Base-by-base conservation (phyloP, 2,113 vertebrate genomes). In the Chascanopsetta lugubris region DNA sequence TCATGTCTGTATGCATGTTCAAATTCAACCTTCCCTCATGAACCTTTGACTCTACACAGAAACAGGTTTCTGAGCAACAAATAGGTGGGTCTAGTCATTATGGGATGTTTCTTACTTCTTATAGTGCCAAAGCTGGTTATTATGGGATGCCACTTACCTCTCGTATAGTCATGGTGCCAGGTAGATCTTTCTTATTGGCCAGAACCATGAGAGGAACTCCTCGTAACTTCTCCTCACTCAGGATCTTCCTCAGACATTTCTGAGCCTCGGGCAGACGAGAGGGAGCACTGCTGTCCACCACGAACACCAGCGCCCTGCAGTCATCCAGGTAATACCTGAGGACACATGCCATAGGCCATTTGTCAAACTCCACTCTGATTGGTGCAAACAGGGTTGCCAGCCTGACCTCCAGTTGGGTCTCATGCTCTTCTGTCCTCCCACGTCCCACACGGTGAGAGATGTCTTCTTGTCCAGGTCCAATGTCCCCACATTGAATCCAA, bases 171-270 rank as follows among this genome's bases (percentile, higher is more conserved):
- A 96, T 80, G 0, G 92, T 86, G 6, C 86, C 80, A 0, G 92
- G 88, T 0, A 91, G 30, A 5, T 98, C 95, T 69, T 94, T 93
- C 88, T 97, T 98, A 87, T 97, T 98, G 79, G 94, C 95, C 82
- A 98, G 84, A 10, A 97, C 92, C 83, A 98, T 89, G 42, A 98
- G 61, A 0, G 96, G 96, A 63, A 96, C 49, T 0, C 78, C 79
- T 2, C 55, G 69, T 72, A 95, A 69, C 51, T 87, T 87, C n/a
- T 90, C 88, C 2, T 94, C 77, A 2, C 29, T 71, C 63, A 96
- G 77, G 1, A 93, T 32, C 45, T 86, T 90, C 49, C 78, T 83
- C 65, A 97, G 90, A 0, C 69, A 92, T 6, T 71, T 91, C 7
- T 51, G 26, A 0, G 95, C 95, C 58, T 97, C 93, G 0, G 77